Conservation (phyloP, 2,113 vertebrate species). For the Erpornis zantholeuca region DNA sequence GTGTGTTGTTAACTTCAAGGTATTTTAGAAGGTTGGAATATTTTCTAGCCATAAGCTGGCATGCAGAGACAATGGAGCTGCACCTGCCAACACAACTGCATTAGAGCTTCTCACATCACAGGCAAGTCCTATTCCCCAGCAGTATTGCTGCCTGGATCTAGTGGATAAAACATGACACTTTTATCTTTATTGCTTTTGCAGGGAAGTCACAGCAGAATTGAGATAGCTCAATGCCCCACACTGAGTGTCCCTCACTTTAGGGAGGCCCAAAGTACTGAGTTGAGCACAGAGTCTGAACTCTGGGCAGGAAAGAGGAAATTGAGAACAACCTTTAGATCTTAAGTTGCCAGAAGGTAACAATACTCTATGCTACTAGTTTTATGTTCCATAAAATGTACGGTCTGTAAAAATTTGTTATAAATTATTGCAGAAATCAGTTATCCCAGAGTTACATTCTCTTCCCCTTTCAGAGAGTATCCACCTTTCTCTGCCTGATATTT, state of each 20-base stretch:
- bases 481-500: background rate
- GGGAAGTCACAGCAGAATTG: background rate
- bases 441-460: background rate
- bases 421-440: background rate
- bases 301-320: background rate
- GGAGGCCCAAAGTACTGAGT: background rate
- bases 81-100: background rate
- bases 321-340: background rate
- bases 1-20: background rate
- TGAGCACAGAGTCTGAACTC: background rate
- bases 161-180: background rate
- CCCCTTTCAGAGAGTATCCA: background rate
- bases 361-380: background rate
- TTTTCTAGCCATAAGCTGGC: background rate
- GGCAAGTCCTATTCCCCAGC: accelerated
- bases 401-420: background rate
- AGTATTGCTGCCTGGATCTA: accelerated
- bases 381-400: background rate
- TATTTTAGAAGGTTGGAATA: background rate
- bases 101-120: background rate
- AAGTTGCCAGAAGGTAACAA: background rate
- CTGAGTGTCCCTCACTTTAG: background rate
- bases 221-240: background rate
- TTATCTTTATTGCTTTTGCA: background rate
- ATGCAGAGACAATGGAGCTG: background rate